Evolutionary conservation across 2,888 invertebrate species (phyloP), one percentile per base, ranked within the genome.

Genomic region (Drosophila greeni): DNA sequence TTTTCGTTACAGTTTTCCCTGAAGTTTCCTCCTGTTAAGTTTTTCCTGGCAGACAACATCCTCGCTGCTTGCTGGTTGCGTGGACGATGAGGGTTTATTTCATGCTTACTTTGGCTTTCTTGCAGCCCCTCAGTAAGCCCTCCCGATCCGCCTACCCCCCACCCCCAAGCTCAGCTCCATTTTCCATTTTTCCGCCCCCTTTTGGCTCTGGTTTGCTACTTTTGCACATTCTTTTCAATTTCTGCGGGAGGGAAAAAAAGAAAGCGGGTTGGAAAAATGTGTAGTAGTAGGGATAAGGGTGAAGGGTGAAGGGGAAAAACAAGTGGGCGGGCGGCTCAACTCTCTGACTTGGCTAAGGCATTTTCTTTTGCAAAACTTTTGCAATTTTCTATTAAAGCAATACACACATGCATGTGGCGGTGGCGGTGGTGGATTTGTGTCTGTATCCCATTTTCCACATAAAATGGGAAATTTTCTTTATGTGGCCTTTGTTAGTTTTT

Each of bases 161-260:
- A 2, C 49, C 20, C 20, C 20, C 20, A 20, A 2, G 2, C 20
- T 3, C 49, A 49, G 11, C 33, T 36, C 37, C 45, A 26, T 11
- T 23, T 16, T 29, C 49, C 39, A 29, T 37, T 55, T 55, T 16
- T 37, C n/a, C 5, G 12, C 26, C 49, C 40, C 29, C 34, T 49
- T 49, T 49, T 31, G 58, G 70, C 56, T 69, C 55, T 62, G 70
- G 68, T 55, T 66, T 76, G 83, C 81, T 77, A 80, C 81, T 82
- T 84, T 82, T 82, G 82, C 85, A 80, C 82, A 84, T 84, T 84
- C 84, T 82, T 84, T 84, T 84, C 84, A 84, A 84, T 84, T 85
- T 84, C 70, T 53, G 58, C 76, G 74, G 67, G 49, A 58, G 56
- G 14, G 23, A 14, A 29, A 23, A 55, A 31, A 29, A 31, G 29